Evolutionary conservation across 2,113 vertebrate genomes (phyloP), one percentile per base, ranked within the genome.

Genomic region (human (Homo sapiens)): DNA sequence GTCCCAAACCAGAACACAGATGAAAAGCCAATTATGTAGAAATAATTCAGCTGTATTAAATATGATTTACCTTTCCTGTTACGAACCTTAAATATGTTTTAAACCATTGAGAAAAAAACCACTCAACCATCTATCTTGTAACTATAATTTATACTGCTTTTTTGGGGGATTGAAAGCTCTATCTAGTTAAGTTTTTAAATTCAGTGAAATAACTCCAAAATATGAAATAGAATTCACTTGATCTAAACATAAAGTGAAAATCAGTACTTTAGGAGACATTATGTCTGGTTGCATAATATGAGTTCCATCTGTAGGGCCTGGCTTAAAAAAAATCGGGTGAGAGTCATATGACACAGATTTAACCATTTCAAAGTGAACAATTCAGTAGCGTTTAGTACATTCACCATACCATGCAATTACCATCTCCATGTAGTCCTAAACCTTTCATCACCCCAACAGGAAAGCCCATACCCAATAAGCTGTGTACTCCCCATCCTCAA

Each of bases 11-110:
- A 98, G 98, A 99, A 98, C 98, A 98, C 98, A 97, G 98, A 97
- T 95, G 97, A 98, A 82, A 97, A 98, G 98, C 98, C 98, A 99
- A 95, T 99, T 98, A 98, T 97, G 97, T 40, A 98, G 99, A 99
- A 98, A 99, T 98, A 95, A 98, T 93, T 98, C 99, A 99, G 98
- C 98, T 99, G 98, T 98, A 97, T 96, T 43, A 93, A 96, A 98
- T 94, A 96, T 0, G 14, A 97, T 98, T 98, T 98, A 97, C 97
- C 98, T 99, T 98, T 98, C 98, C 97, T 96, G 40, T 98, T 98
- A n/a, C 13, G 97, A 95, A 88, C 64, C 97, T 98, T 97, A 98
- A 95, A 81, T 73, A 66, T 95, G 48, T 94, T 92, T 93, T 76
- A 57, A 96, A 93, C 70, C 13, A 64, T 87, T 76, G 38, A 80